Evolutionary conservation across 2,113 vertebrate species (phyloP).

Genomic region (Chunga burmeisteri): DNA sequence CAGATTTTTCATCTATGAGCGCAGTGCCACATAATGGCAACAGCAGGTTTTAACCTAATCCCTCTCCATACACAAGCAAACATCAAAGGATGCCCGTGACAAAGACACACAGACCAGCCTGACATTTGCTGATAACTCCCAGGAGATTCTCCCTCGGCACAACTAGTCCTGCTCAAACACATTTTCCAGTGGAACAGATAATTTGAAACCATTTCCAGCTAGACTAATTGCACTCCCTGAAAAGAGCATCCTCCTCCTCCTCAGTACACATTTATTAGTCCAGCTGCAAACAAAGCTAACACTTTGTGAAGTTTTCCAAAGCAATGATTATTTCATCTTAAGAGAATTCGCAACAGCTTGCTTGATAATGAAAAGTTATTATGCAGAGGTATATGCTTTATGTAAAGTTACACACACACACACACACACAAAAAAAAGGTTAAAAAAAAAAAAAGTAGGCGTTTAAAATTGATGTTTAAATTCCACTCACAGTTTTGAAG

Average conservation of each 20-base stretch:
- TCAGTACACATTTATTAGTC: neutral
- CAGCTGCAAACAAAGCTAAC: neutral
- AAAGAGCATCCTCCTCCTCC: neutral
- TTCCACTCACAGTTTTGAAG: slow-evolving; percentile 65
- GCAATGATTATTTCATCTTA: neutral
- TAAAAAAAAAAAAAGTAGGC: neutral
- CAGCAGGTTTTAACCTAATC: neutral
- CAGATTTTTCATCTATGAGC: neutral
- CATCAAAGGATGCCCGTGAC: neutral
- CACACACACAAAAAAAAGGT: neutral
- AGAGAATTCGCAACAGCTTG: neutral
- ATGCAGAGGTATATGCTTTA: neutral
- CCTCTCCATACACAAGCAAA: neutral
- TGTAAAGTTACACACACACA: slow-evolving; percentile 36
- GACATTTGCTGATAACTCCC: slow-evolving; percentile 38
- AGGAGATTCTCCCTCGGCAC: neutral
- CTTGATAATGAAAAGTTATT: slow-evolving; percentile 33
- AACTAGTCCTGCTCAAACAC: neutral
- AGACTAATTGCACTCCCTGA: neutral
- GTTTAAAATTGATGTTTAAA: slow-evolving; percentile 41
- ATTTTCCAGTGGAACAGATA: slow-evolving; percentile 37
- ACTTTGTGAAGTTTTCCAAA: slow-evolving; percentile 31
- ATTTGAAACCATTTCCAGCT: slow-evolving; percentile 21
- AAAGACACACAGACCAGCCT: neutral
- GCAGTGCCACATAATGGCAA: neutral